A percentile compares a stretch with the other conserved stretches of the same genome.
These are phyloP conservation scores for Gila robusta DNA, from an alignment of 2,797 vertebrate genomes.

Conservation along the genomic window DNA sequence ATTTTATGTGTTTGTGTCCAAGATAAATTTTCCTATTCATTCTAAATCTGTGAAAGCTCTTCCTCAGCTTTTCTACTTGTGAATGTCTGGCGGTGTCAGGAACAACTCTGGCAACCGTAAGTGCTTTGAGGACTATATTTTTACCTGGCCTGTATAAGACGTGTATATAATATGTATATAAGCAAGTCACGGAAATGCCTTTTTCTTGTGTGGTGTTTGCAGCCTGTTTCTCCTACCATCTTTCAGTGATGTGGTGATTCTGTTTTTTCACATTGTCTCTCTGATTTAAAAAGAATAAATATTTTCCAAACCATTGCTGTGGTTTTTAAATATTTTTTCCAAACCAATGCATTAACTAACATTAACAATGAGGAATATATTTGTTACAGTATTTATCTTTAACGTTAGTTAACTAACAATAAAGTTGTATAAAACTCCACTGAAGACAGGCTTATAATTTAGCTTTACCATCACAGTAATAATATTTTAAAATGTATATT, in stretches of 20 bases:
- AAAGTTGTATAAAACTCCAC: neutral
- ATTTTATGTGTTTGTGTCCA: conserved; percentile 70
- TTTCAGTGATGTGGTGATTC: conserved; percentile 80
- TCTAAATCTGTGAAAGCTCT: conserved; percentile 60
- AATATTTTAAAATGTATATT: no score
- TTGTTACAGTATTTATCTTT: no score
- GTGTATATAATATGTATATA: conserved; percentile 80
- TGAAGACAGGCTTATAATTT: no score
- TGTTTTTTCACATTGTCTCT: conserved; percentile 73
- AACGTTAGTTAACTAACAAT: no score
- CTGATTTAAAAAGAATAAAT: conserved; percentile 79
- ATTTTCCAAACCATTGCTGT: conserved; percentile 76
- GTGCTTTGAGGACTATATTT: conserved; percentile 81
- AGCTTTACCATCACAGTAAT: no score
- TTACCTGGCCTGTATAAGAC: conserved; percentile 79
- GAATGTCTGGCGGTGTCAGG: conserved; percentile 74
- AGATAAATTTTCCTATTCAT: conserved; percentile 70
- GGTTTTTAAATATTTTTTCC: neutral
- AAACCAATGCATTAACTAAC: neutral
- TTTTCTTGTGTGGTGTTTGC: conserved; percentile 78
- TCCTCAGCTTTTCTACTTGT: conserved; percentile 75
- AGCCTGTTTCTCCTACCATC: conserved; percentile 80
- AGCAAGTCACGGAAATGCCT: conserved; percentile 82
- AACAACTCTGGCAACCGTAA: conserved; percentile 72
- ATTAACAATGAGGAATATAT: neutral